Conservation (phyloP, 1,140 invertebrate genomes). For the Trichonephila clavata region DNA sequence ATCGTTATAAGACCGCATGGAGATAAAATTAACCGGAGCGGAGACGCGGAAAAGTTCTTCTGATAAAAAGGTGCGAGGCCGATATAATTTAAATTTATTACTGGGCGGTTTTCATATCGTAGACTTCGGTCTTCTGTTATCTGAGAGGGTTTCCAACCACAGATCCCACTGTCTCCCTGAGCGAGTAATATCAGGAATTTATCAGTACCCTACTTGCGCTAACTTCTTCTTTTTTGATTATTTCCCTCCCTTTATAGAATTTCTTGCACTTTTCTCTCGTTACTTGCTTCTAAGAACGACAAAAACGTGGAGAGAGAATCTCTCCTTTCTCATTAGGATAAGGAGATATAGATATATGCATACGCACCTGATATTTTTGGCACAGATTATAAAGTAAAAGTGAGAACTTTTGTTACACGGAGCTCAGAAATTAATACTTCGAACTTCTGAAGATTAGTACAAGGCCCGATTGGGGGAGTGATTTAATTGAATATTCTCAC, state of each 20-base stretch:
- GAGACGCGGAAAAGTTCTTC: slow-evolving; percentile 67
- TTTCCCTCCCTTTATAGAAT: slow-evolving; percentile 15
- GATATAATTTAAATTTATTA: slow-evolving; percentile 76
- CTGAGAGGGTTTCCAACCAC: slow-evolving; percentile 43
- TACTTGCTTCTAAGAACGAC: slow-evolving; percentile 48
- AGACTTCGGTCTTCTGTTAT: slow-evolving; percentile 58
- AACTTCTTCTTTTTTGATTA: slow-evolving; percentile 5
- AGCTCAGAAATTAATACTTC: slow-evolving; percentile 7
- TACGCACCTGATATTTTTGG: slow-evolving; percentile 18
- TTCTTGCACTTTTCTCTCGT: slow-evolving; percentile 30
- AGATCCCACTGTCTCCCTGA: slow-evolving; percentile 42
- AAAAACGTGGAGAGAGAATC: not conserved
- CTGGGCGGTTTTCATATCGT: slow-evolving; percentile 63
- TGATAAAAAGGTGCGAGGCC: slow-evolving; percentile 69
- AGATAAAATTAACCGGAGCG: slow-evolving; percentile 72
- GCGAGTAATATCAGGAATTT: slow-evolving; percentile 61
- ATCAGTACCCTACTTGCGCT: slow-evolving; percentile 45
- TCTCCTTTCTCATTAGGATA: slow-evolving; percentile 47
- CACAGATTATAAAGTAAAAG: slow-evolving; percentile 21
- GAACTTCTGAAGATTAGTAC: not conserved
- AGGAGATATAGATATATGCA: slow-evolving; percentile 25
- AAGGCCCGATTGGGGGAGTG: not conserved
- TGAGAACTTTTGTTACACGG: not conserved
- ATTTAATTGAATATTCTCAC: not conserved
- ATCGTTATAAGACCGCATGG: slow-evolving; percentile 69